Conservation (phyloP, 2,113 vertebrate species). For the Saguinus imperator region DNA sequence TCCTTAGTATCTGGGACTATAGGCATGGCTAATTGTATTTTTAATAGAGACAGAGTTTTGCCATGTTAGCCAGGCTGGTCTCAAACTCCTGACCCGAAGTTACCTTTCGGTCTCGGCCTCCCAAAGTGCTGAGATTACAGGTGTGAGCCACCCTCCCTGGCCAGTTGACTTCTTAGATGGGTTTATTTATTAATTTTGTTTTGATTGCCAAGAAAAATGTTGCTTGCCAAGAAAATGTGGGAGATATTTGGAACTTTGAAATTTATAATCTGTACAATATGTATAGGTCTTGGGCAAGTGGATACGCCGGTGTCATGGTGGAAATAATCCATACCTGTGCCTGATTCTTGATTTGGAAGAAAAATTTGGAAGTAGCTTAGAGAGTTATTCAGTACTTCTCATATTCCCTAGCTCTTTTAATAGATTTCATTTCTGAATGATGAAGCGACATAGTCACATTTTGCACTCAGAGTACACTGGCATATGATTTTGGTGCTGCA, state of each 20-base stretch:
- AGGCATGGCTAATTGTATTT: no score
- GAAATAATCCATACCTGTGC: background rate
- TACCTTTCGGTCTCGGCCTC: no score
- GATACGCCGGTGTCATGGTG: background rate
- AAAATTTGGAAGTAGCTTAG: background rate
- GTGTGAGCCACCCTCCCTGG: no score
- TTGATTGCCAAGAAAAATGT: constrained; percentile 20
- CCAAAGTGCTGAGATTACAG: no score
- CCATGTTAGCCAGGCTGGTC: no score
- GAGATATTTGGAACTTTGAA: background rate
- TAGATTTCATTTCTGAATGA: constrained; percentile 53
- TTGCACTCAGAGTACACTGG: background rate
- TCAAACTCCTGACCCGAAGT: no score
- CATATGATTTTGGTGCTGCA: constrained; percentile 24
- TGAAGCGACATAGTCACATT: constrained; percentile 15
- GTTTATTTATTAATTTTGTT: background rate
- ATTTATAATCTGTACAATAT: background rate
- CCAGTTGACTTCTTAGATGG: constrained; percentile 34
- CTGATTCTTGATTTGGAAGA: constrained; percentile 39
- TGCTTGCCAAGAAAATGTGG: constrained; percentile 11
- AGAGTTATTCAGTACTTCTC: background rate
- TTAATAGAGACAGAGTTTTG: no score
- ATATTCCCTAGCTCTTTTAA: background rate
- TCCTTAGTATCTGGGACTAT: no score
- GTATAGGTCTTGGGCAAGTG: background rate